A percentile compares a stretch with the other conserved stretches of the same genome.
These are phyloP conservation scores for Orius insidiosus DNA, from an alignment of 1,140 invertebrate genomes.

Conservation along the genomic window DNA sequence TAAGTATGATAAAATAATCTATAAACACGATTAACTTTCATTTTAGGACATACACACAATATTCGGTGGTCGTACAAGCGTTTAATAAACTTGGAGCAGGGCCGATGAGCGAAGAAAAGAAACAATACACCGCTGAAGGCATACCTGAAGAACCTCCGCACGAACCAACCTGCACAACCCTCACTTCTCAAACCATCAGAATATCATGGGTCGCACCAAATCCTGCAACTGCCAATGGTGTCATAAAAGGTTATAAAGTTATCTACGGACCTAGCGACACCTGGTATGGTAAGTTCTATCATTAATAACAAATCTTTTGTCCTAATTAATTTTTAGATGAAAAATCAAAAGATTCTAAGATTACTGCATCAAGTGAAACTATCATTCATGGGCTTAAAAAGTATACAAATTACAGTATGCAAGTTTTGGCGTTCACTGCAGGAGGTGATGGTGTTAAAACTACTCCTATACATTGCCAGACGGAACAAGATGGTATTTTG, in stretches of 20 bases:
- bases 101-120: slow-evolving; percentile 73
- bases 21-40: slow-evolving; percentile 7
- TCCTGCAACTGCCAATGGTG: slow-evolving; percentile 73
- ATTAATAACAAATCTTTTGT: neutral
- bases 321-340: slow-evolving; percentile 43
- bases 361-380: slow-evolving; percentile 78
- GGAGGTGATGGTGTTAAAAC: slow-evolving; percentile 91
- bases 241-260: slow-evolving; percentile 92
- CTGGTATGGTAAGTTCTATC: slow-evolving; percentile 61
- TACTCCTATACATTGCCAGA: slow-evolving; percentile 79
- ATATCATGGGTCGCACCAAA: slow-evolving; percentile 87
- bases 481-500: slow-evolving; percentile 77
- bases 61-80: slow-evolving; percentile 84
- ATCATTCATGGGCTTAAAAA: slow-evolving; percentile 83
- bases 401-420: slow-evolving; percentile 94
- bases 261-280: slow-evolving; percentile 81
- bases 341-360: slow-evolving; percentile 77
- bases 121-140: slow-evolving; percentile 79
- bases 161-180: slow-evolving; percentile 73
- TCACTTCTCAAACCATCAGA: slow-evolving; percentile 82
- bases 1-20: slow-evolving; percentile 33
- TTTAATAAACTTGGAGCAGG: slow-evolving; percentile 89
- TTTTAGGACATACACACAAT: slow-evolving; percentile 76
- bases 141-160: slow-evolving; percentile 85
- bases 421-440: slow-evolving; percentile 83